Conservation (phyloP, 2,888 invertebrate genomes). For the Amphipoea lucens region DNA sequence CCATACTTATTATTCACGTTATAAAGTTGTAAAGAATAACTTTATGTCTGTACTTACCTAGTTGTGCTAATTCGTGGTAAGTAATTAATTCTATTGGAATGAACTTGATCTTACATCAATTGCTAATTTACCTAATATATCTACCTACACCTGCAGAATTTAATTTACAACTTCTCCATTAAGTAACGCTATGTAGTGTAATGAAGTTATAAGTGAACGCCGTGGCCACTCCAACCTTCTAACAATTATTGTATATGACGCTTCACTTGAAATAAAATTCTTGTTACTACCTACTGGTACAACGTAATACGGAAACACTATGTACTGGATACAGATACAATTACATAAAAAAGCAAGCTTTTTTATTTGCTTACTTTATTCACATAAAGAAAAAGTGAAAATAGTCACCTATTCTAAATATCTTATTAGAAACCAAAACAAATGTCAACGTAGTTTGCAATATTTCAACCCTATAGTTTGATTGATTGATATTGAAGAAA, state of each 20-base stretch:
- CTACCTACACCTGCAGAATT: slow-evolving; percentile 38
- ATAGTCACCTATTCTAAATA: too few relatives aligned
- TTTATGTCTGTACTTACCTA: neutral
- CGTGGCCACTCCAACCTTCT: slow-evolving; percentile 17
- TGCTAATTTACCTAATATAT: slow-evolving; percentile 9
- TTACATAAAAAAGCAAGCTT: neutral
- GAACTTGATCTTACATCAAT: slow-evolving; percentile 28
- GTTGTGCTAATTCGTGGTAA: slow-evolving; percentile 12
- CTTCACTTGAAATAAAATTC: neutral
- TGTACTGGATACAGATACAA: neutral
- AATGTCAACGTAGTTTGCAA: neutral
- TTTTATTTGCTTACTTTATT: neutral
- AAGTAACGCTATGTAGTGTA: slow-evolving; percentile 25
- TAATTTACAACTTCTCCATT: slow-evolving; percentile 45
- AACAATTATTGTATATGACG: slow-evolving; percentile 15
- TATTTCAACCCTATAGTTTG: neutral
- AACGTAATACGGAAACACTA: neutral
- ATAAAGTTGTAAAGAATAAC: neutral
- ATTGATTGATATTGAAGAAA: neutral
- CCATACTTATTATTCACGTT: neutral
- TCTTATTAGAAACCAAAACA: neutral
- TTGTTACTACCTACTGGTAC: neutral
- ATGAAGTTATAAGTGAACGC: slow-evolving; percentile 41
- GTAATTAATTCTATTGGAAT: slow-evolving; percentile 16
- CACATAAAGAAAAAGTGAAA: too few relatives aligned